phyloP scores from a whole-genome alignment of 1,140 invertebrate species.

The Drosophila pachea region DNA sequence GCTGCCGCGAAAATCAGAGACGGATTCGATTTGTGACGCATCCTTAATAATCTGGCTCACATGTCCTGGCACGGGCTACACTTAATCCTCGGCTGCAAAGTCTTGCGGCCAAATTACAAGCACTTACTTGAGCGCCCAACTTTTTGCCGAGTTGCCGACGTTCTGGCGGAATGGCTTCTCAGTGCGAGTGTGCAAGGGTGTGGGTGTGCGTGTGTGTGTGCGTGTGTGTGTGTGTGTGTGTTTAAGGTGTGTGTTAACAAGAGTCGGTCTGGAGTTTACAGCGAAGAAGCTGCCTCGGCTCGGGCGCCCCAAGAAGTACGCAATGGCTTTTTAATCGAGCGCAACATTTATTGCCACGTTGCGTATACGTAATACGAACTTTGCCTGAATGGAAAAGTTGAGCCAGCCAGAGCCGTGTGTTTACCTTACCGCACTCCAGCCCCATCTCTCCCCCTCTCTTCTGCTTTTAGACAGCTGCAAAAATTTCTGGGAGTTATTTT shows the following conservation, averaged over 20 bases:
- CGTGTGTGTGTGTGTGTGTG: slow-evolving; percentile 3
- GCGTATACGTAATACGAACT: slow-evolving; percentile 47
- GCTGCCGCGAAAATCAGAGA: too few species aligned
- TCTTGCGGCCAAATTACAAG: slow-evolving; percentile 33
- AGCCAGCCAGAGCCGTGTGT: slow-evolving; percentile 22
- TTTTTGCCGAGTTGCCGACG: not conserved
- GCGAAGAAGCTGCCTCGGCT: too few species aligned
- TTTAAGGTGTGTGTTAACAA: slow-evolving; percentile 46
- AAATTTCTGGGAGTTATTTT: slow-evolving; percentile 48
- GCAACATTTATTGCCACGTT: slow-evolving; percentile 58
- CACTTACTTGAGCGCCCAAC: slow-evolving; percentile 39
- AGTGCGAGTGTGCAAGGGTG: not conserved
- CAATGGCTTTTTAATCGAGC: slow-evolving; percentile 59
- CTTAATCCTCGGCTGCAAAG: slow-evolving; percentile 34
- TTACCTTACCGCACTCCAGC: slow-evolving; percentile 22
- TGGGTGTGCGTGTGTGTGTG: slow-evolving; percentile 6
- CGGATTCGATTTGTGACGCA: too few species aligned
- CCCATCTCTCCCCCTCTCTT: slow-evolving; percentile 9
- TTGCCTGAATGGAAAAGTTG: slow-evolving; percentile 29
- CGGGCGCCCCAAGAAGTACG: slow-evolving; percentile 35
- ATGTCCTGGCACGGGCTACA: slow-evolving; percentile 11
- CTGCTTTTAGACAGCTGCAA: slow-evolving; percentile 14
- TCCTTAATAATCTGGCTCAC: not conserved
- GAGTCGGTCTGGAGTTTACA: slow-evolving; percentile 32
- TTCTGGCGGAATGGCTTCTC: too few species aligned